Evolutionary conservation across 2,797 vertebrate genomes (phyloP).

Genomic region (Champsocephalus gunnari): DNA sequence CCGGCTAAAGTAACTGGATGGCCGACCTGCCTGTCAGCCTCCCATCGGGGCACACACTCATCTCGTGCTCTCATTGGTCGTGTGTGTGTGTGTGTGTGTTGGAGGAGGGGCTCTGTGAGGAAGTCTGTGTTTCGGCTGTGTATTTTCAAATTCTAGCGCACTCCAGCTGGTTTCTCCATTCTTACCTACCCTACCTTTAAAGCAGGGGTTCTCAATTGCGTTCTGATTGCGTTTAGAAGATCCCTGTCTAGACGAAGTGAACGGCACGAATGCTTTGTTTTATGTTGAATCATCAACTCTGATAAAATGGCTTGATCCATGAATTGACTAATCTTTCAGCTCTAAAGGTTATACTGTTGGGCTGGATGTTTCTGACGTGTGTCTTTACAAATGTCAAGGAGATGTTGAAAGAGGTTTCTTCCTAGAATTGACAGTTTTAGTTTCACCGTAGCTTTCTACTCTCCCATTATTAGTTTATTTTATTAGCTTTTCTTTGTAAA

Average conservation of each 20-base stretch:
- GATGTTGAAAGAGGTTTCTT: neutral
- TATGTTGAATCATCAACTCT: neutral
- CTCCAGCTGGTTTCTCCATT: too few species aligned
- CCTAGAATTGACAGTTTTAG: neutral
- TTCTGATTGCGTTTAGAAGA: neutral
- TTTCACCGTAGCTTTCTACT: slow-evolving; percentile 5
- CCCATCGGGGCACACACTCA: too few species aligned
- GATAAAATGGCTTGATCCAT: neutral
- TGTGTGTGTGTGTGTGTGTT: too few species aligned
- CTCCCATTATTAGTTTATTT: neutral
- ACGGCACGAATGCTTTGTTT: neutral
- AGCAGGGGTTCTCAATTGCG: too few species aligned
- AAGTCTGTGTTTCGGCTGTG: too few species aligned
- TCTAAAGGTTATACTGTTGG: neutral
- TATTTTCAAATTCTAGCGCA: too few species aligned
- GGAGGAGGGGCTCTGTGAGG: too few species aligned
- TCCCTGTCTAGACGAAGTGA: neutral
- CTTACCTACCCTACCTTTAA: too few species aligned
- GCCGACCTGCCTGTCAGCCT: too few species aligned
- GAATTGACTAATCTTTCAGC: neutral
- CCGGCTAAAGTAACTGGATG: too few species aligned
- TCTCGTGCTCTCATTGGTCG: too few species aligned
- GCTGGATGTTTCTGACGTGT: neutral
- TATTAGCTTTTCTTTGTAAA: too few species aligned
- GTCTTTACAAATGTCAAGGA: slow-evolving; percentile 2